Percentiles rank a stretch among this genome's conserved stretches.
Evolutionary conservation across 2,888 invertebrate species (phyloP).

Genomic region (Cataglyphis altisquamis): DNA sequence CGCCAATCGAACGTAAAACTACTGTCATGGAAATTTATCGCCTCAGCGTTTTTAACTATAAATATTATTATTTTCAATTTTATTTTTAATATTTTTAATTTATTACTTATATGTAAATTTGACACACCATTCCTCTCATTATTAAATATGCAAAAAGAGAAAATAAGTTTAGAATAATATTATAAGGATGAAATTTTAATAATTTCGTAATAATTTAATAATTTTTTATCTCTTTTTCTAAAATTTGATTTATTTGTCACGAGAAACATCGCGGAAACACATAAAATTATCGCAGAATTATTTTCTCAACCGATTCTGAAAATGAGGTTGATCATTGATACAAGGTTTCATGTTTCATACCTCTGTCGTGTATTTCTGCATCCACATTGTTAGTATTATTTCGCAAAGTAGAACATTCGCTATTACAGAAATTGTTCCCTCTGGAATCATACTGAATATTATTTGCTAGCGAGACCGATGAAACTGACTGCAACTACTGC

Average conservation of each 20-base stretch:
- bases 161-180: background rate
- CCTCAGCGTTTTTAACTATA: background rate
- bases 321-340: background rate
- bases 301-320: background rate
- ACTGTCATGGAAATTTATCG: background rate
- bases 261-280: background rate
- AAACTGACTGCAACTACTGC: constrained; percentile 5
- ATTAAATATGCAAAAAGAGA: background rate
- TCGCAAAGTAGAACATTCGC: constrained; percentile 16
- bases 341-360: background rate
- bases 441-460: constrained; percentile 5
- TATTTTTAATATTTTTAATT: background rate
- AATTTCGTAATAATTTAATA: background rate
- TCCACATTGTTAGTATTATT: background rate
- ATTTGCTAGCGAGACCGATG: background rate
- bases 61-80: background rate
- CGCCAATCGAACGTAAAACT: constrained; percentile 12
- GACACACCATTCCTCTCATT: too few species aligned
- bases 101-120: constrained; percentile 5
- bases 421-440: constrained; percentile 34
- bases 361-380: background rate
- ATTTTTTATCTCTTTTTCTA: background rate
- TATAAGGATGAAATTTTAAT: background rate
- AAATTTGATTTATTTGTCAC: background rate
- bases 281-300: background rate